phyloP scores from a whole-genome alignment of 1,140 invertebrate genomes.

The Calliphora vicina region DNA sequence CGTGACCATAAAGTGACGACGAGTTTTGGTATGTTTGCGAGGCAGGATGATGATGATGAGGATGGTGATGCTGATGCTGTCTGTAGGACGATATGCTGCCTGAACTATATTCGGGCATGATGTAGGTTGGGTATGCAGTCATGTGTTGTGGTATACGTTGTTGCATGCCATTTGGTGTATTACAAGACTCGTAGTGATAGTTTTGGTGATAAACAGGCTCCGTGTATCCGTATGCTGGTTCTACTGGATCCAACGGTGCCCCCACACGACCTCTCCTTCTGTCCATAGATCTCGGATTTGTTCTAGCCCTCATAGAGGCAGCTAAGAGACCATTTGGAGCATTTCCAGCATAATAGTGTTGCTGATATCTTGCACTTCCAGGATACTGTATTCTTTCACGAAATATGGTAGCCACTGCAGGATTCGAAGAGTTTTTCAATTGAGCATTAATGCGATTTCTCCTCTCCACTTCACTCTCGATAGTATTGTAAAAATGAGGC shows the following conservation, averaged over 20 bases:
- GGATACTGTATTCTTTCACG: conserved; percentile 55
- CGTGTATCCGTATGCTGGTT: conserved; percentile 57
- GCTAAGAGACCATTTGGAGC: conserved; percentile 48
- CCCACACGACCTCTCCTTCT: conserved; percentile 62
- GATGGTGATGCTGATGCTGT: conserved; percentile 41
- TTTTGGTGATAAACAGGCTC: conserved; percentile 71
- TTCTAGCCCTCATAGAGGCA: conserved; percentile 57
- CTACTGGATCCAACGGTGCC: conserved; percentile 44
- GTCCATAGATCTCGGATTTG: conserved; percentile 68
- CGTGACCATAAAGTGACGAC: conserved; percentile 29
- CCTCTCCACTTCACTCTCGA: conserved; percentile 60
- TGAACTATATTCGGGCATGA: conserved; percentile 49
- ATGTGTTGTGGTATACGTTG: conserved; percentile 36
- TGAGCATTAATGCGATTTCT: conserved; percentile 61
- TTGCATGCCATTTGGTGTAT: conserved; percentile 55
- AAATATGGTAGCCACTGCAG: conserved; percentile 56
- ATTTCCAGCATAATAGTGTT: conserved; percentile 50
- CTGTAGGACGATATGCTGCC: conserved; percentile 17
- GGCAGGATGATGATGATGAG: conserved; percentile 63
- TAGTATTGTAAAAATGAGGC: conserved; percentile 57
- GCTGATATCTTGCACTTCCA: conserved; percentile 37
- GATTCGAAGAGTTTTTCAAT: conserved; percentile 46
- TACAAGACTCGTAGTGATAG: conserved; percentile 71
- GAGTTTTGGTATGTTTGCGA: conserved; percentile 64
- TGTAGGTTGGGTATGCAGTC: conserved; percentile 46